Base-by-base conservation (phyloP, 2,113 vertebrate genomes). In the Rhinoderma darwinii region DNA sequence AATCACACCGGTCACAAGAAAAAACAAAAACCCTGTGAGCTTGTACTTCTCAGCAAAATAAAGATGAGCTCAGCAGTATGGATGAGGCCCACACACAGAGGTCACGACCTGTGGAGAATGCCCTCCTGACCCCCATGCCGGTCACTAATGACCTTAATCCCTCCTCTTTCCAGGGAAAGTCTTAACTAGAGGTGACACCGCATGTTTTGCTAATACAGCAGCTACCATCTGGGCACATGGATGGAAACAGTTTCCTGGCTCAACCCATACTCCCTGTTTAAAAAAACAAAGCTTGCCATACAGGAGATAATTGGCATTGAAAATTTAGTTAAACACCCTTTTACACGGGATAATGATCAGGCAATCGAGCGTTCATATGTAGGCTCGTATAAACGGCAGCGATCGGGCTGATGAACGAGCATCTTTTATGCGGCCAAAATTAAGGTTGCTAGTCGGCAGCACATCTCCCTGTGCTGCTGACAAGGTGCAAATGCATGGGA, bases 91-190 rank as follows among this genome's bases (percentile, higher is more conserved):
- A 35, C 54, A 81, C 51, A 11, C 25, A 18, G n/a, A 32, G 79
- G 79, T 66, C 56, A 66, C 59, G 12, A 66, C 79, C 79, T 44
- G 59, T 37, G 59, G 25, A 41, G 35, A 61, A 27, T 43, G 78
- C 15, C 35, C 35, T 81, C 14, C 56, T 82, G 56, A 82, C 79
- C 79, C 59, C 43, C 25, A 20, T 15, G 22, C 59, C 39, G n/a
- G 1, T 0, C 39, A 15, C n/a, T 81, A 41, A 43, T 82, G 79
- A 82, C 32, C 30, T 37, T 22, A 54, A 25, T 82, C 35, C 78
- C 56, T 37, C n/a, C 44, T 77, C 76, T 35, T 54, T 54, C 32
- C 47, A 35, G 50, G 50, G 47, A 22, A 78, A 30, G 79, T 63
- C 56, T 17, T 43, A 27, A 27, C 12, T 41, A 14, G 78, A 51